Conservation (phyloP, 2,797 vertebrate species). For the Tenualosa thibaudeaui region DNA sequence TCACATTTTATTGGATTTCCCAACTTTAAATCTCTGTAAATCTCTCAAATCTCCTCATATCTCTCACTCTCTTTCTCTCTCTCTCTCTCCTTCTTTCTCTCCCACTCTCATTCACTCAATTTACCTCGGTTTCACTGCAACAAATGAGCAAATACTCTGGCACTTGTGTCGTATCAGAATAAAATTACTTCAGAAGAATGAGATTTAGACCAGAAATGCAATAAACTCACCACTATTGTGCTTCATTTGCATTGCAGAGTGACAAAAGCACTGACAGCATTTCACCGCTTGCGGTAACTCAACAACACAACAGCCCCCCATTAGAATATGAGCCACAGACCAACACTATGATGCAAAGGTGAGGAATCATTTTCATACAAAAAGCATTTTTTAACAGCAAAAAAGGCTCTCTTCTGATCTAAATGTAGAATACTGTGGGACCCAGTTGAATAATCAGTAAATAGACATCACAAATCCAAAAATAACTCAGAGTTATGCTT, state of each 20-base stretch:
- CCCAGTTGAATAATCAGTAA: constrained; percentile 2
- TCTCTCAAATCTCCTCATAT: constrained; percentile 3
- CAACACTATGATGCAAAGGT: background rate
- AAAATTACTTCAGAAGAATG: constrained; percentile 59
- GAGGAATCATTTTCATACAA: constrained; percentile 35
- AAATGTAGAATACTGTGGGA: background rate
- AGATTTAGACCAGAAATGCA: constrained; percentile 55
- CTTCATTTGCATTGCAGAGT: constrained; percentile 54
- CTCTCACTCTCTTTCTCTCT: background rate
- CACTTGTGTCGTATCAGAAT: constrained; percentile 51
- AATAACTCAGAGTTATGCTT: background rate
- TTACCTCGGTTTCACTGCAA: constrained; percentile 29
- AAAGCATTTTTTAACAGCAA: constrained; percentile 9
- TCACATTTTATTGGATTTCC: constrained; percentile 1
- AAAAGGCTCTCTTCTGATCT: background rate
- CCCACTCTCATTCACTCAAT: constrained; percentile 36
- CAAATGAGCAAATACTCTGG: constrained; percentile 40
- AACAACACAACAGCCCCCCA: constrained; percentile 35
- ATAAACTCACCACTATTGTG: constrained; percentile 49
- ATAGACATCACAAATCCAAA: background rate
- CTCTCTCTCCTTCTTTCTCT: background rate
- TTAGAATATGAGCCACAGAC: constrained; percentile 36
- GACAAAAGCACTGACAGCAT: constrained; percentile 29
- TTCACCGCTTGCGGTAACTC: constrained; percentile 23
- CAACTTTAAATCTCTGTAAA: background rate